Evolutionary conservation across 1,140 invertebrate species (phyloP), one percentile per base, ranked within the genome.

Genomic region (Apis florea): DNA sequence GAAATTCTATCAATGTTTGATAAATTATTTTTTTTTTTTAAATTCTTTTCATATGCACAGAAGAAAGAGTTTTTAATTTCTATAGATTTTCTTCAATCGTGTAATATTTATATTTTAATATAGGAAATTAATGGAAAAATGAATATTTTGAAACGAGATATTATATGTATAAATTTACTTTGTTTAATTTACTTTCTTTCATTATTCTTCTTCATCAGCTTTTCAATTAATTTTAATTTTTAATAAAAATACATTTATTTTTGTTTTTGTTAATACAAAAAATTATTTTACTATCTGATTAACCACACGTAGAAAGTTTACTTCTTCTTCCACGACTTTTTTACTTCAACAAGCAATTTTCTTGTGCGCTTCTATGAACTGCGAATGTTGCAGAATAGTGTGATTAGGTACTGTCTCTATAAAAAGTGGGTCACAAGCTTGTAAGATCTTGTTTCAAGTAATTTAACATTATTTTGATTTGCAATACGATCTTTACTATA

Each of bases 391-490:
- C 9, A 21, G 15, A 26, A 63, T 61, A 71, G n/a, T 69, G 17
- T 49, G 24, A 61, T 70, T 26, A 70, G 24, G 56, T 61, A 19
- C 8, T 24, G 47, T 8, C 21, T 13, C 19, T 51, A 47, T 71
- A 71, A 79, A 73, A 71, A 56, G 10, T 80, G 12, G 61, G 61
- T 73, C 59, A 26, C n/a, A 21, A 21, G 11, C 24, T 51, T 49
- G 56, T 21, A n/a, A 64, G 21, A 73, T 73, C 40, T 61, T 40
- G 47, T 54, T 79, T 56, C 47, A 21, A 63, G n/a, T 10, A 64
- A 49, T 73, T 66, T 47, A 56, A 8, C 24, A 49, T 80, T 58
- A 73, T 73, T 66, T 73, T 54, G 49, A 73, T 21, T n/a, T 66
- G 49, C 17, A 64, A 26, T 26, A 3, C 12, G 3, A 8, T 15